These are phyloP conservation scores for Morpho deidamia DNA, from an alignment of 2,888 invertebrate species.

Conservation along the genomic window DNA sequence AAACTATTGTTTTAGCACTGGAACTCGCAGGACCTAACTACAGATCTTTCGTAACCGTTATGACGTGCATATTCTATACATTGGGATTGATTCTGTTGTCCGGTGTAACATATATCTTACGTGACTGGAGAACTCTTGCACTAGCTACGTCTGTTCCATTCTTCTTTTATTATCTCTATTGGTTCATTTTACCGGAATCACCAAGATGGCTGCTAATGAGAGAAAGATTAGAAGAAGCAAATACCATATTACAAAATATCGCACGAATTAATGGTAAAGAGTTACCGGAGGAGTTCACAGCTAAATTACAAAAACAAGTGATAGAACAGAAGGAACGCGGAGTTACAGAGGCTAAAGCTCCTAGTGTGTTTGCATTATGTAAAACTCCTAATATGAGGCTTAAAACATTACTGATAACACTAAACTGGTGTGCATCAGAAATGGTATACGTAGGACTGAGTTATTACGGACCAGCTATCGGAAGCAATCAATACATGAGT, in stretches of 20 bases:
- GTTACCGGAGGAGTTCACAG: conserved; percentile 84
- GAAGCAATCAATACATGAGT: conserved; percentile 92
- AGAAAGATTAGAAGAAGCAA: conserved; percentile 89
- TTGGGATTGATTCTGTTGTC: conserved; percentile 90
- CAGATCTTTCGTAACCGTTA: conserved; percentile 93
- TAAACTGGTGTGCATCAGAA: conserved; percentile 95
- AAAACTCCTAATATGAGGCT: conserved; percentile 93
- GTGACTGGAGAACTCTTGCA: conserved; percentile 90
- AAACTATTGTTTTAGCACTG: conserved; percentile 79
- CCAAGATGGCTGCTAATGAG: conserved; percentile 94
- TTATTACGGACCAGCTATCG: conserved; percentile 93
- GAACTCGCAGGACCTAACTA: conserved; percentile 95
- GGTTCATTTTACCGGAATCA: conserved; percentile 93
- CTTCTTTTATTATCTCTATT: conserved; percentile 88
- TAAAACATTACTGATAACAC: conserved; percentile 90
- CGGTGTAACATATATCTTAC: conserved; percentile 89
- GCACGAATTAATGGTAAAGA: conserved; percentile 88
- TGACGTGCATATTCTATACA: conserved; percentile 95
- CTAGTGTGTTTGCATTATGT: conserved; percentile 82
- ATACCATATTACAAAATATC: conserved; percentile 85
- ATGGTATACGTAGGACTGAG: conserved; percentile 95
- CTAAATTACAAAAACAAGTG: conserved; percentile 85
- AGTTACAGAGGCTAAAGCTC: conserved; percentile 45
- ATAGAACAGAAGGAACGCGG: conserved; percentile 80
- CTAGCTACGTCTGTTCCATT: conserved; percentile 92